Base-by-base conservation (phyloP, 2,797 vertebrate genomes). In the Sebastes glaucus region DNA sequence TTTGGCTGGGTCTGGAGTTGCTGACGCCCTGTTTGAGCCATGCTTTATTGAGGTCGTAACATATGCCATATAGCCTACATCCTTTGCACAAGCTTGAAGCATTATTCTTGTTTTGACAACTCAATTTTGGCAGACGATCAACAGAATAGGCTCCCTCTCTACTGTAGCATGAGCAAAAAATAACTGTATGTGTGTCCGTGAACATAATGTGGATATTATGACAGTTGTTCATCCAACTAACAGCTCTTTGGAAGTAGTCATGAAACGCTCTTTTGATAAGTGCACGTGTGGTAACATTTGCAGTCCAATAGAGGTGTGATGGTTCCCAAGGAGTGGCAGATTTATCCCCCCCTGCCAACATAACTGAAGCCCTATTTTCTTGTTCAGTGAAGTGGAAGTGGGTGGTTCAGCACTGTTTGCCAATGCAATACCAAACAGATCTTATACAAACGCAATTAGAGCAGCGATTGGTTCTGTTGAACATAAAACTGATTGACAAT, bases 371-470 rank as follows among this genome's bases (percentile, higher is more conserved):
- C 77, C 85, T 84, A 91, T 92, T 91, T 89, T 92, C 92, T 90
- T 88, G 90, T 86, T 93, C 88, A 92, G 80, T 88, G 92, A 86
- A 90, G 86, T 90, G 92, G 84, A 93, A 87, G 89, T 85, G 87
- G 89, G 80, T 77, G 91, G 87, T 88, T 92, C 81, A 88, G 89
- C 70, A 4, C 84, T 85, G 90, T 90, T 92, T 92, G 87, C 90
- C 91, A 90, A 74, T 83, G 82, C 86, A 88, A 89, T 89, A 87
- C 84, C 83, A 90, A 89, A 82, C 85, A 87, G 74, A 88, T 92
- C 90, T 87, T 83, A 83, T 74, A 77, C 88, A 91, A 94, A 94
- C 38, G 77, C 90, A 93, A 93, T 94, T 93, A 93, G 85, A 91
- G 79, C 75, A 57, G 77, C 80, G 80, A 89, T 88, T 86, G 80